Evolutionary conservation across 2,888 invertebrate species (phyloP).

Genomic region (Hydriomena furcata): DNA sequence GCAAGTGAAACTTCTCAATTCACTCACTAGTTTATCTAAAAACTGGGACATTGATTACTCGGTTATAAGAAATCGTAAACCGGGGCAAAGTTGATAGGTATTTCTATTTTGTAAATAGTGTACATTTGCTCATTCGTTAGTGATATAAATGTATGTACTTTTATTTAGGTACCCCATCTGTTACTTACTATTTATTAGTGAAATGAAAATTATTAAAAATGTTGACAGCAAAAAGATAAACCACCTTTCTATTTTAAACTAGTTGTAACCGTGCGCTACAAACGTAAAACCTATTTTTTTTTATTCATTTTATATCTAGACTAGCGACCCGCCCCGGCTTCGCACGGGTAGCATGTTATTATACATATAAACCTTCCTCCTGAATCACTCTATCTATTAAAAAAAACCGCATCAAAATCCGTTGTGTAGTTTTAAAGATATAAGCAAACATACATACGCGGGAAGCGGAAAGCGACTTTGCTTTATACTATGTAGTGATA

Average conservation of each 20-base stretch:
- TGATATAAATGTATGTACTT: constrained; percentile 47
- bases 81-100: constrained; percentile 43
- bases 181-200: constrained; percentile 72
- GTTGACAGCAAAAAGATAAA: constrained; percentile 43
- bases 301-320: too few species aligned
- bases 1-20: constrained; percentile 50
- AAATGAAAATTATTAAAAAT: constrained; percentile 59
- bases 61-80: constrained; percentile 48
- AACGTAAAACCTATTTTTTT: too few species aligned
- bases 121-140: constrained; percentile 69
- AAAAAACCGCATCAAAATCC: too few species aligned
- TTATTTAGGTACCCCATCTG: constrained; percentile 26
- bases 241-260: not conserved
- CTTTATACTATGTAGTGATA: too few species aligned
- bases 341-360: too few species aligned
- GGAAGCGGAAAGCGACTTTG: too few species aligned
- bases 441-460: too few species aligned
- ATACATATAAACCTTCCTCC: too few species aligned
- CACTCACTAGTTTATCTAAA: constrained; percentile 56
- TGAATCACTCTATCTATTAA: too few species aligned
- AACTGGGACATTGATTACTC: constrained; percentile 64
- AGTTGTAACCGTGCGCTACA: too few species aligned
- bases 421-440: too few species aligned
- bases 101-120: constrained; percentile 68
- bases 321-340: too few species aligned